These are phyloP conservation scores for Serilophus lunatus DNA, from an alignment of 2,113 vertebrate species.

Conservation along the genomic window DNA sequence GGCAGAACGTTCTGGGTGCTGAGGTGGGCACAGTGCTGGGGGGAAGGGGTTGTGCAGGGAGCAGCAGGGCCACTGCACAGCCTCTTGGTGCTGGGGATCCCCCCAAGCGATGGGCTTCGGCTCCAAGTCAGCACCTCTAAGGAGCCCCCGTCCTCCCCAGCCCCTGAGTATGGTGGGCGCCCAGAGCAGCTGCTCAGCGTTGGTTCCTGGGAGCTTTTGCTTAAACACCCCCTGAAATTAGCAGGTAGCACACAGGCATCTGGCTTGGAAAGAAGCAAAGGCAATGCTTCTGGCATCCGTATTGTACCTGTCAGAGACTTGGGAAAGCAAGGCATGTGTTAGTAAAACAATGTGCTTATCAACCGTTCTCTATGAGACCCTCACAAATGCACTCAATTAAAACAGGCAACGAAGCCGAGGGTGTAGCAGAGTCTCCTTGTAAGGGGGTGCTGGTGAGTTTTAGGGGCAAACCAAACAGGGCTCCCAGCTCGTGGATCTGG, in stretches of 20 bases:
- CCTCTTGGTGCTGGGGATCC: background rate
- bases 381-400: fast-evolving
- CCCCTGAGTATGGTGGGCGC: background rate
- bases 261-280: slow-evolving; percentile 46
- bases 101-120: background rate
- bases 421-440: background rate
- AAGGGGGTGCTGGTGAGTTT: background rate
- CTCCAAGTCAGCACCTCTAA: slow-evolving; percentile 19
- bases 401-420: fast-evolving
- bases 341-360: background rate
- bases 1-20: background rate
- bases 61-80: background rate
- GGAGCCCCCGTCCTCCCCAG: background rate
- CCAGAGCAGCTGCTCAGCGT: background rate
- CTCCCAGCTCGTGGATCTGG: fast-evolving
- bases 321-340: slow-evolving; percentile 13
- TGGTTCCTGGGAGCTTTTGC: slow-evolving; percentile 1
- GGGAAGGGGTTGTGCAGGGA: background rate
- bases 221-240: slow-evolving; percentile 13
- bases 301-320: slow-evolving; percentile 66
- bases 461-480: background rate
- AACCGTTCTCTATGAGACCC: background rate
- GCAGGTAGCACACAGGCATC: background rate
- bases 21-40: background rate
- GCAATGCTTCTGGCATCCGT: slow-evolving; percentile 22